Evolutionary conservation across 2,113 vertebrate species (phyloP).

Genomic region (Accipiter virgatus): DNA sequence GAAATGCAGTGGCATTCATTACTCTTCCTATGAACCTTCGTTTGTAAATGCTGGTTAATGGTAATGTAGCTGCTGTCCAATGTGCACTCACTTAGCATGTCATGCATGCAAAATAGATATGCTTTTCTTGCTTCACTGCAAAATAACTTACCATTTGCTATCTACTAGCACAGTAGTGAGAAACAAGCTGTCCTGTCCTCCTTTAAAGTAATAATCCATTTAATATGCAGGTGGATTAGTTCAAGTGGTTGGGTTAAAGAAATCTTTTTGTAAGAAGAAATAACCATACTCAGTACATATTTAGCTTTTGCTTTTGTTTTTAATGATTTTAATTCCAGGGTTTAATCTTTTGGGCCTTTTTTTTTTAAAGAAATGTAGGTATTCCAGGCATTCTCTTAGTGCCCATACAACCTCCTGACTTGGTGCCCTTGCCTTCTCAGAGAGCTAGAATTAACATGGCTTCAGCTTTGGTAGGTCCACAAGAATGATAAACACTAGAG

Average conservation of each 20-base stretch:
- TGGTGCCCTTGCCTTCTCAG: neutral
- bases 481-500: neutral
- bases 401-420: neutral
- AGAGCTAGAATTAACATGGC: neutral
- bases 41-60: conserved; percentile 28
- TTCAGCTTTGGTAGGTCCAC: neutral
- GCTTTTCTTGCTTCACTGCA: neutral
- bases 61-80: neutral
- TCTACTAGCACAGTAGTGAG: neutral
- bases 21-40: neutral
- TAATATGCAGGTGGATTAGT: neutral
- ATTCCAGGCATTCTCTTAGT: neutral
- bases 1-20: conserved; percentile 2
- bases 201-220: neutral
- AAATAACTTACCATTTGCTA: neutral
- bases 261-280: neutral
- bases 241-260: neutral
- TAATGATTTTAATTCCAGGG: neutral
- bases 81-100: neutral
- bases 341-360: neutral
- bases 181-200: neutral
- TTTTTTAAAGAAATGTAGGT: fast-evolving
- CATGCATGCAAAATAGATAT: neutral
- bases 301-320: conserved; percentile 15
- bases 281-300: neutral